Conservation (phyloP, 2,888 invertebrate species). For the Phragmatobia fuliginosa region DNA sequence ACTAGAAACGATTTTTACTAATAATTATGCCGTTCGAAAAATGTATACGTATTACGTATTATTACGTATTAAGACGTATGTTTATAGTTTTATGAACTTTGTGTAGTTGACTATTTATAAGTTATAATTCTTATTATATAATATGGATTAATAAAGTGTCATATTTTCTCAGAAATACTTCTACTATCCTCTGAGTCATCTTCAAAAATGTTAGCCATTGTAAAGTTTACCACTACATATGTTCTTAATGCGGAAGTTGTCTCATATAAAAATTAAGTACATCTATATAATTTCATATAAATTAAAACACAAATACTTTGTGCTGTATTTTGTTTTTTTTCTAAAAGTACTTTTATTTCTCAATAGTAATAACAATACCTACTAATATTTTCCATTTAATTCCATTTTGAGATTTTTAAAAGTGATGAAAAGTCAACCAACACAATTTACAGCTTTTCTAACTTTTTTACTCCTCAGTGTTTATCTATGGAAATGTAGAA, state of each 20-base stretch:
- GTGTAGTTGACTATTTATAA: neutral
- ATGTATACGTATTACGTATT: neutral
- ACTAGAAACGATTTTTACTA: conserved; percentile 7
- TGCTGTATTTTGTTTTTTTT: too few relatives aligned
- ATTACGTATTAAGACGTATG: neutral
- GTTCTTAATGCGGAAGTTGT: too few relatives aligned
- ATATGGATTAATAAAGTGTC: neutral
- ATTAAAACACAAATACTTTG: too few relatives aligned
- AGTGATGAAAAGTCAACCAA: neutral
- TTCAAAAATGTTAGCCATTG: too few relatives aligned
- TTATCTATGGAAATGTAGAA: neutral
- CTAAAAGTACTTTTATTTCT: neutral
- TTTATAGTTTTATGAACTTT: neutral
- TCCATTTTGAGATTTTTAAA: neutral
- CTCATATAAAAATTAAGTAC: too few relatives aligned
- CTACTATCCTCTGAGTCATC: neutral
- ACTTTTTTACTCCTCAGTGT: neutral
- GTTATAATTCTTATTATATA: neutral
- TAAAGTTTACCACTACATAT: too few relatives aligned
- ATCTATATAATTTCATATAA: too few relatives aligned
- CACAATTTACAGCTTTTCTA: neutral
- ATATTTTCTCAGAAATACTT: too few relatives aligned
- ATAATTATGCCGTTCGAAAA: neutral
- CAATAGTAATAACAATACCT: neutral
- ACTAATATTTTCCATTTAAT: too few relatives aligned